Evolutionary conservation across 2,797 vertebrate species (phyloP), one percentile per base, ranked within the genome.

Genomic region (Lagocephalus sceleratus): DNA sequence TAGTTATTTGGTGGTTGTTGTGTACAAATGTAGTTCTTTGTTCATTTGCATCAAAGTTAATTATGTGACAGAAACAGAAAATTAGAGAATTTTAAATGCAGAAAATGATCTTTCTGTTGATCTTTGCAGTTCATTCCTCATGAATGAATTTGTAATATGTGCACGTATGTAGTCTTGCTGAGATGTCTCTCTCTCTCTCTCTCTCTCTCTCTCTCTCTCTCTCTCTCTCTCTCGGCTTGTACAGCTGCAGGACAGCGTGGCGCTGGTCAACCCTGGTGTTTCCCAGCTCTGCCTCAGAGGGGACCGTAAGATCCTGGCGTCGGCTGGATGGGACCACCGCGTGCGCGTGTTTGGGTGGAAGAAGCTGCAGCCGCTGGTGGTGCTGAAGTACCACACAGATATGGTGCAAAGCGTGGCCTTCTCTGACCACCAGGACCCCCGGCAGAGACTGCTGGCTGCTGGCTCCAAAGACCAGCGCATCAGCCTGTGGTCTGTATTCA

Each of bases 381-480:
- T 96, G 40, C 90, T 98, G 53, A 90, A 92, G 73, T 94, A 96
- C 77, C 96, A 99, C 87, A 89, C 87, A 0, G 93, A 94, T 54
- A 79, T 90, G 3, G 80, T 93, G 63, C 90, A 92, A 47, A 94
- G 91, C 0, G 91, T 97, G 60, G 88, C 93, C 71, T 98, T 98
- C 67, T 94, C 95, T 0, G 74, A 93, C 43, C 87, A 94, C 53
- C 80, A 57, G 39, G 86, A 66, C 46, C 78, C 90, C 54, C 56
- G 21, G 0, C 76, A 90, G 43, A 89, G 89, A 26, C 87, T 98
- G 63, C 74, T 99, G 79, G 97, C 95, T 2, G 92, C 94, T 0
- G 96, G 94, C 57, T 96, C 96, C 20, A 94, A 90, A 60, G 97
- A 99, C 79, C 92, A 94, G 62, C 92, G 94, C 65, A 93, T 99